Evolutionary conservation across 2,113 vertebrate genomes (phyloP).

Genomic region (Ellobius talpinus): DNA sequence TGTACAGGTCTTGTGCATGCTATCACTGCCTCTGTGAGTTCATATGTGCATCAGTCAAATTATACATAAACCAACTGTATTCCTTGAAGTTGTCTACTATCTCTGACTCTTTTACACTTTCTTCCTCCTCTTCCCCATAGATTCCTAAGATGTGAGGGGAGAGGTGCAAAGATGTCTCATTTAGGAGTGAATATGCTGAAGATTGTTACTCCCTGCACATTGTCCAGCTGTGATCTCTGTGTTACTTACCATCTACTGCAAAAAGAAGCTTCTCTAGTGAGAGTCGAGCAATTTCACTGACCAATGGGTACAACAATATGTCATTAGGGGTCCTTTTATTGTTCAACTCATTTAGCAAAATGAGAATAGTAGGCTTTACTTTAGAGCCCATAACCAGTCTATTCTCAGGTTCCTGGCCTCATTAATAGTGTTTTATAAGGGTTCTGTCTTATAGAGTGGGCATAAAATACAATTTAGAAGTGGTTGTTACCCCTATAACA

Average conservation of each 20-base stretch:
- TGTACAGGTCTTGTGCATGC: not conserved
- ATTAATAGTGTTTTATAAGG: not conserved
- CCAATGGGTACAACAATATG: not conserved
- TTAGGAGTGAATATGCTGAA: not conserved
- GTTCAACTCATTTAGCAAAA: not conserved
- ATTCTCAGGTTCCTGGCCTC: not conserved
- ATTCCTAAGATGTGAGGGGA: not conserved
- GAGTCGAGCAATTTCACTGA: not conserved
- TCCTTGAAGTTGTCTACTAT: not conserved
- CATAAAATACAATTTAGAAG: not conserved
- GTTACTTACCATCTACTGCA: not conserved
- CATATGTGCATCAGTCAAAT: not conserved
- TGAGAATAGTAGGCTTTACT: not conserved
- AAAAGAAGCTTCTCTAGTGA: not conserved
- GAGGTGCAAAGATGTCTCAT: too few species aligned
- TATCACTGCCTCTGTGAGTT: not conserved
- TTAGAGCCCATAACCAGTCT: not conserved
- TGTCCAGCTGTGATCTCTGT: not conserved
- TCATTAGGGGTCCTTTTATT: not conserved
- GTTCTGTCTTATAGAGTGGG: not conserved
- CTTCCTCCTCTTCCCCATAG: not conserved
- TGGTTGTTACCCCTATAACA: not conserved
- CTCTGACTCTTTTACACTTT: not conserved
- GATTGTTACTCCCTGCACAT: not conserved
- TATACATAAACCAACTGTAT: too few species aligned